Evolutionary conservation across 2,113 vertebrate genomes (phyloP), one percentile per base, ranked within the genome.

Genomic region (Crotalus tigris): DNA sequence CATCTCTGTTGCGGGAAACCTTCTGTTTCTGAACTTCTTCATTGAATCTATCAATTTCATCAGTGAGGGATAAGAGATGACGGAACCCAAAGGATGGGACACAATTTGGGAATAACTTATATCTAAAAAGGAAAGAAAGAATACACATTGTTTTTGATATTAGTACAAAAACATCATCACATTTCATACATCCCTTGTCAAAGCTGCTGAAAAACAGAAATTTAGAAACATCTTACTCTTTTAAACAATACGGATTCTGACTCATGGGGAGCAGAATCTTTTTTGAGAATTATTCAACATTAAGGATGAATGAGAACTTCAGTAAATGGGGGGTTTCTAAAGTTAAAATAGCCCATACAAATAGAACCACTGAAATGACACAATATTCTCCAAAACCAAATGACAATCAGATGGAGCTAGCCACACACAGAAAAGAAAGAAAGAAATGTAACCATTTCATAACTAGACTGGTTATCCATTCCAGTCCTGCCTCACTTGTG

Each of bases 41-140:
- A 0, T 99, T 99, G 94, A 99, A 99, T 58, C 98, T 97, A 92
- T 99, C 98, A 0, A 99, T 99, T 97, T 99, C 97, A 95, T 99
- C 99, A 0, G 99, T 99, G 91, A 99, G 97, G 0, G 99, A 98
- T 90, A 99, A 97, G 91, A 99, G 98, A 96, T 99, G 98, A 75
- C 99, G 99, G 97, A 99, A 99, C 15, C 99, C 99, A 90, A 99
- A 99, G 92, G 98, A 99, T 0, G 99, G 99, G 91, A 99, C 98
- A 0, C 99, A 99, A 96, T 98, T 98, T 58, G 99, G 98, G 95
- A 99, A 99, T 1, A 98, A 96, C 94, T 99, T 99, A 96, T 99
- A 99, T 90, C 99, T 99, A 94, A 93, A 94, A 93, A 91, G 93
- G 21, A 59, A 90, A 59, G 46, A 61, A 90, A 96, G 54, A 59